Percentiles rank a stretch among this genome's conserved stretches.
phyloP scores from a whole-genome alignment of 2,797 vertebrate genomes.

The Muraenolepis orangiensis region DNA sequence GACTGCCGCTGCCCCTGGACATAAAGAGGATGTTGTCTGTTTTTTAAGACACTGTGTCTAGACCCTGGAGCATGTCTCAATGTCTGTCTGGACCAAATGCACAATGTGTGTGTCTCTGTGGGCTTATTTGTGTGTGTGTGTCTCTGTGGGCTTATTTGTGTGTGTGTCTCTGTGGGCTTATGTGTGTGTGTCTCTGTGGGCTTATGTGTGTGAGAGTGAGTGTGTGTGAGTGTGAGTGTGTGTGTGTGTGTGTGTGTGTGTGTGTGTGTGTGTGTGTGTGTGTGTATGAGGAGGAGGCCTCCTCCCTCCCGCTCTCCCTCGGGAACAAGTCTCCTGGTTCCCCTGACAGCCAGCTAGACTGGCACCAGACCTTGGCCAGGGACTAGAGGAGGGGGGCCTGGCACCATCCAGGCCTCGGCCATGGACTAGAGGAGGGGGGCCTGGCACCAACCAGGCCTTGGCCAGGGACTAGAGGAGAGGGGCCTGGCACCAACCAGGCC shows the following conservation, averaged over 20 bases:
- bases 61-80: constrained; percentile 18
- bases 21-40: constrained; percentile 9
- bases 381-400: too few species aligned
- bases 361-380: too few species aligned
- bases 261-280: not conserved
- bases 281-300: not conserved
- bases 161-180: not conserved
- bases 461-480: not conserved
- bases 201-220: not conserved
- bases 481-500: too few species aligned
- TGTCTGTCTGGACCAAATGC: not conserved
- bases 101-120: not conserved
- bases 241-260: too few species aligned
- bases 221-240: not conserved
- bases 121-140: not conserved
- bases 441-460: too few species aligned
- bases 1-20: not conserved
- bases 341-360: not conserved
- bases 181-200: not conserved
- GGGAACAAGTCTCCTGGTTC: not conserved
- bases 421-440: too few species aligned
- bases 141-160: not conserved
- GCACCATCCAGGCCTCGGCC: too few species aligned
- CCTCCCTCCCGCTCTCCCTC: not conserved
- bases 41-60: constrained; percentile 31